phyloP scores from a whole-genome alignment of 2,797 vertebrate genomes.

The Anguilla obscura region DNA sequence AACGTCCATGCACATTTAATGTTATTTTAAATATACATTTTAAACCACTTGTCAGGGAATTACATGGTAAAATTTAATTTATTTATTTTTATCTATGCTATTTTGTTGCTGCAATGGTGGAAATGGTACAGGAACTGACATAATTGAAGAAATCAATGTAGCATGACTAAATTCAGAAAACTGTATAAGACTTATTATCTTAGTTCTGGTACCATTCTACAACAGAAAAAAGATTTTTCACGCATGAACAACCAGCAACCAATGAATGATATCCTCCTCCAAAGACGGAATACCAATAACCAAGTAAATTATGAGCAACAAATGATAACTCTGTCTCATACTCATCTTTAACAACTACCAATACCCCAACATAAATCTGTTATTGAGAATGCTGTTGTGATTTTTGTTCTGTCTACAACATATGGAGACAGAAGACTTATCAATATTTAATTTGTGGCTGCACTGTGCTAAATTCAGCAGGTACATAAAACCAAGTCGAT shows the following conservation, averaged over 20 bases:
- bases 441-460: constrained; percentile 60
- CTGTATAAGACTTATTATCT: not conserved
- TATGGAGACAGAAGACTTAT: constrained; percentile 48
- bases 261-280: not conserved
- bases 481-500: constrained; percentile 58
- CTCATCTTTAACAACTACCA: not conserved
- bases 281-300: not conserved
- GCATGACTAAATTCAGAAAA: not conserved
- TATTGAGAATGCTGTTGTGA: constrained; percentile 5
- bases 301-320: not conserved
- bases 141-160: not conserved
- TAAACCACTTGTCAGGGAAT: no score
- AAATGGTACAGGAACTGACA: not conserved
- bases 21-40: no score
- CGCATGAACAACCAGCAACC: not conserved
- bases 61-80: no score
- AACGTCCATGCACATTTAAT: no score
- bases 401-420: constrained; percentile 19
- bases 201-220: not conserved
- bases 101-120: not conserved
- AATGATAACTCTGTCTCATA: not conserved
- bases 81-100: not conserved
- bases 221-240: not conserved
- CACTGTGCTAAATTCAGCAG: constrained; percentile 52
- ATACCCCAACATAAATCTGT: not conserved